Evolutionary conservation across 2,888 invertebrate genomes (phyloP).

Genomic region (Cecidostiba fungosa): DNA sequence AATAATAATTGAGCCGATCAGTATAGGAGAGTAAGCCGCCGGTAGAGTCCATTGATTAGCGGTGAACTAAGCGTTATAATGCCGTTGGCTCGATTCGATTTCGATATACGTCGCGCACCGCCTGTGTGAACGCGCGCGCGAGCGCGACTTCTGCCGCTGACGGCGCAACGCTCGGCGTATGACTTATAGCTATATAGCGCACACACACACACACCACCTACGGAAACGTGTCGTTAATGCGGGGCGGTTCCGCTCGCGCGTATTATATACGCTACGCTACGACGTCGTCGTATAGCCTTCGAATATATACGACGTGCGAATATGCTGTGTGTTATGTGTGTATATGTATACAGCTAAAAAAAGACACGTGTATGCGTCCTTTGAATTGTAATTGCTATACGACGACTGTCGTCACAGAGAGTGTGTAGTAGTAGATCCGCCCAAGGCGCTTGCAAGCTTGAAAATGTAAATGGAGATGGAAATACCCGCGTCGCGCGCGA

Average conservation of each 20-base stretch:
- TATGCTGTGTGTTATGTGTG: background rate
- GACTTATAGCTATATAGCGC: background rate
- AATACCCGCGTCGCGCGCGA: background rate
- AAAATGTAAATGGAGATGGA: slow-evolving; percentile 1
- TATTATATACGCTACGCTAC: background rate
- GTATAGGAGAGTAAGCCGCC: background rate
- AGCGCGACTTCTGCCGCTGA: slow-evolving; percentile 36
- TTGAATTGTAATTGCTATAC: background rate
- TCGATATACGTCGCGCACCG: slow-evolving; percentile 6
- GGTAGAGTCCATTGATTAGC: slow-evolving; percentile 39
- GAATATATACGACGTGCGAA: background rate
- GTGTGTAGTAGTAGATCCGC: background rate
- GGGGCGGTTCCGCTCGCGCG: background rate
- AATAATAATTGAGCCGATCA: slow-evolving; percentile 56
- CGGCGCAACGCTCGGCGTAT: slow-evolving; percentile 6
- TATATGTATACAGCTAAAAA: background rate
- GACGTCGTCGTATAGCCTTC: background rate
- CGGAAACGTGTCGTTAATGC: slow-evolving; percentile 19
- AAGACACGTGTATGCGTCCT: background rate
- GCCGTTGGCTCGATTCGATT: slow-evolving; percentile 5
- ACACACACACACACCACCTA: too few species aligned
- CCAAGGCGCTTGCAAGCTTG: background rate
- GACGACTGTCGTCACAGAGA: background rate
- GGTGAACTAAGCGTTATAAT: slow-evolving; percentile 34
- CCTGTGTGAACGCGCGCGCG: background rate